Conservation (phyloP, 2,797 vertebrate species). For the Falco peregrinus region DNA sequence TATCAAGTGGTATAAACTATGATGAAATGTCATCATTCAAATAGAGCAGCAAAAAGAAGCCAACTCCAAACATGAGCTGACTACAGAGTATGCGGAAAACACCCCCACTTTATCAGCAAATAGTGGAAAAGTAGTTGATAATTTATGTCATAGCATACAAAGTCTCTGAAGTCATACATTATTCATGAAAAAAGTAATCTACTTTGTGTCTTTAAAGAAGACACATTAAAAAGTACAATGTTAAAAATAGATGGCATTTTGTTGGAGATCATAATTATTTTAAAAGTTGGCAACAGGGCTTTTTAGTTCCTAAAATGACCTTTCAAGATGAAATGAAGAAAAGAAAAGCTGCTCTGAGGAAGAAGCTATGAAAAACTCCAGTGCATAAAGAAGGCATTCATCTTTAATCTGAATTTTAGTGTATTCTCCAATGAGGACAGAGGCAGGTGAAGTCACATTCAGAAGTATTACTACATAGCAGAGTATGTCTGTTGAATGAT, state of each 20-base stretch:
- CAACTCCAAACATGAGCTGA: slow-evolving; percentile 2
- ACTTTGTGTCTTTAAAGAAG: slow-evolving; percentile 70
- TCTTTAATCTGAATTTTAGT: slow-evolving; percentile 35
- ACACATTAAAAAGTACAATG: slow-evolving; percentile 66
- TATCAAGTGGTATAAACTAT: slow-evolving; percentile 38
- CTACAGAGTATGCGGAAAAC: slow-evolving; percentile 40
- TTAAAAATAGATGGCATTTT: slow-evolving; percentile 76
- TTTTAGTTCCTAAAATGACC: slow-evolving; percentile 65
- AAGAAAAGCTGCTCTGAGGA: slow-evolving; percentile 37
- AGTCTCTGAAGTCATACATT: slow-evolving; percentile 62
- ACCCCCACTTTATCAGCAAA: slow-evolving; percentile 58
- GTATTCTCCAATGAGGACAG: background rate
- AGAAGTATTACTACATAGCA: background rate
- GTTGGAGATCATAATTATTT: slow-evolving; percentile 74
- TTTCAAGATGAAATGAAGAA: slow-evolving; percentile 57
- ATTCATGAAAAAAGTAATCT: slow-evolving; percentile 56
- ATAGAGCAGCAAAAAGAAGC: slow-evolving; percentile 45
- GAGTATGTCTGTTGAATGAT: background rate
- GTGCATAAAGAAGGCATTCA: slow-evolving; percentile 12
- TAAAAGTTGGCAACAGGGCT: slow-evolving; percentile 67
- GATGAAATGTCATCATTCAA: slow-evolving; percentile 67
- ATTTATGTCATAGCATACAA: slow-evolving; percentile 64
- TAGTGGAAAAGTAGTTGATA: slow-evolving; percentile 62
- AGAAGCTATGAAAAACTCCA: slow-evolving; percentile 12
- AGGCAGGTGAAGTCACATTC: background rate